Evolutionary conservation across 1,140 invertebrate species (phyloP), one percentile per base, ranked within the genome.

Genomic region (Ctenoplectra terminalis): DNA sequence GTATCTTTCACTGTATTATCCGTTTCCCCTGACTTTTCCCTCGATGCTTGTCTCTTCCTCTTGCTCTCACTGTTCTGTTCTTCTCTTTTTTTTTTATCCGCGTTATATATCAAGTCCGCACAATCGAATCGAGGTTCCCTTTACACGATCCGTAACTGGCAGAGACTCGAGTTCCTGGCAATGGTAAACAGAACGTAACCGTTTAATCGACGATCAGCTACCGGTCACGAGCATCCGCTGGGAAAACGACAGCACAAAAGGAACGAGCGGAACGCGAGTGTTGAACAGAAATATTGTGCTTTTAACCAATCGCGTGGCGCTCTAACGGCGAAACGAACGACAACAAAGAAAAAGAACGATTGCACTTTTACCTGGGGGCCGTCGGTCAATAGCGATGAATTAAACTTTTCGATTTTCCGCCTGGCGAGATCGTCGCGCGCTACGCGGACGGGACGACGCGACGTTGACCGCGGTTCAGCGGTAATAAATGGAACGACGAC

Each of bases 171-270:
- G 50, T 48, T 50, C 43, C 66, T 26, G 43, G 6, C 66, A 15
- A 29, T 20, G 17, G 54, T 50, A 72, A 72, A 60, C 29, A 48
- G 29, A 5, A 6, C 69, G 52, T 6, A 29, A 46, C 58, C 34
- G 75, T 63, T 63, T 40, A 20, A 54, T 80, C 70, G 67, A n/a
- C 67, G 67, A 61, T 40, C 76, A 26, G 11, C 46, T n/a, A 37
- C 17, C 13, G 9, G 31, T 4, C 8, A n/a, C 40, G 63, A 40
- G 40, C 40, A 17, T 31, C 17, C 40, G 6, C 7, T 15, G 50
- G 13, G 4, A 50, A 26, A 64, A 54, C 20, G 31, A 29, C 13
- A 31, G 2, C 26, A 56, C 17, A 11, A n/a, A 34, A 31, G 58
- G 8, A 7, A 40, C 43, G 58, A 23, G 13, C 15, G 37, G 31